Conservation (phyloP, 2,888 invertebrate genomes). For the Amphimallon solstitiale region DNA sequence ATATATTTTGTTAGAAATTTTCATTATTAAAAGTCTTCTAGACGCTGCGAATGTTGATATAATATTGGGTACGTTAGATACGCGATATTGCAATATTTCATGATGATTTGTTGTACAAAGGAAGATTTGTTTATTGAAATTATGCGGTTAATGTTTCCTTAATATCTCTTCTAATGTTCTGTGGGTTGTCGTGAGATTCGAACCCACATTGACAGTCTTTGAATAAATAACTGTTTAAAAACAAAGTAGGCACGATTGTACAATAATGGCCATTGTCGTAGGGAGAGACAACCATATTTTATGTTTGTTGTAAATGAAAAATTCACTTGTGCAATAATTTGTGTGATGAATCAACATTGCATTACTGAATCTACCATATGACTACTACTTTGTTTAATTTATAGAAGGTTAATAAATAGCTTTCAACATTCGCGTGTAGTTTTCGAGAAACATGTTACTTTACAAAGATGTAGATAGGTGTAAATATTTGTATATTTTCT, state of each 20-base stretch:
- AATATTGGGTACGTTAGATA: no score
- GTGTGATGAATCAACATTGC: background rate
- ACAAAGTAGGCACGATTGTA: conserved; percentile 49
- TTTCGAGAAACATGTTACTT: no score
- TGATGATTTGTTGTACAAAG: conserved; percentile 29
- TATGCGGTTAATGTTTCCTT: conserved; percentile 38
- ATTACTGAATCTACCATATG: no score
- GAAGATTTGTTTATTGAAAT: conserved; percentile 33
- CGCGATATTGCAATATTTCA: conserved; percentile 3
- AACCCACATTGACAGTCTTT: conserved; percentile 47
- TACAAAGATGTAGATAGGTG: no score
- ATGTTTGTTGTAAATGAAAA: conserved; percentile 27
- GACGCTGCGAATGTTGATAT: no score
- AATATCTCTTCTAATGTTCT: conserved; percentile 36
- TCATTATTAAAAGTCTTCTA: no score
- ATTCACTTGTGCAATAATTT: conserved; percentile 37
- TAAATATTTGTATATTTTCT: no score
- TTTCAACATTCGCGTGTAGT: no score
- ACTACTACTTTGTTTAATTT: no score
- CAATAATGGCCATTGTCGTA: conserved; percentile 48
- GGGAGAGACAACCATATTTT: conserved; percentile 37
- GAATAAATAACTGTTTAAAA: conserved; percentile 48
- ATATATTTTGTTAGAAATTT: no score
- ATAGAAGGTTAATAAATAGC: no score
- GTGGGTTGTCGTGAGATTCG: conserved; percentile 48